Percentiles rank a stretch among this genome's conserved stretches.
These are phyloP conservation scores for Henicopernis longicauda DNA, from an alignment of 2,113 vertebrate species.

Conservation along the genomic window DNA sequence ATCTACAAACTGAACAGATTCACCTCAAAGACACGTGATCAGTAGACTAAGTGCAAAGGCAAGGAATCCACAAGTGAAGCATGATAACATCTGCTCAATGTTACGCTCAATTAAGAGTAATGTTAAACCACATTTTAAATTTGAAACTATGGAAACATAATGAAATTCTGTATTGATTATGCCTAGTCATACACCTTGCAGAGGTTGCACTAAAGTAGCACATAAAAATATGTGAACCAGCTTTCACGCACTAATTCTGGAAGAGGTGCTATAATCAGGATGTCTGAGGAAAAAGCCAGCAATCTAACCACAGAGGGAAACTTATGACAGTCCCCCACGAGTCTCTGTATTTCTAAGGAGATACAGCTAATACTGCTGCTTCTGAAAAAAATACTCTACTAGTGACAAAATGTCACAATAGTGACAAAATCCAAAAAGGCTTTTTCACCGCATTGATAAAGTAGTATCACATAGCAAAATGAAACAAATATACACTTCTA, in stretches of 20 bases:
- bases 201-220: neutral
- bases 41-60: neutral
- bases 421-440: neutral
- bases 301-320: neutral
- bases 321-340: neutral
- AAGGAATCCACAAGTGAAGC: neutral
- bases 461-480: neutral
- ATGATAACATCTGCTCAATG: neutral
- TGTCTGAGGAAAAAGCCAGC: neutral
- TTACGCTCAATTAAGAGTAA: neutral
- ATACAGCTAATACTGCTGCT: neutral
- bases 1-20: neutral
- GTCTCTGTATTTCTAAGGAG: neutral
- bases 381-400: neutral
- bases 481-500: neutral
- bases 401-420: neutral
- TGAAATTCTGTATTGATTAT: neutral
- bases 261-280: neutral
- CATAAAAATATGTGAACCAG: neutral
- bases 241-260: neutral
- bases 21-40: neutral
- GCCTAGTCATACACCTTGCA: neutral
- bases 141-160: neutral
- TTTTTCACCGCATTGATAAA: neutral
- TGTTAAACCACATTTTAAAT: neutral